Evolutionary conservation across 2,113 vertebrate species (phyloP).

Genomic region (Lanius ludovicianus): DNA sequence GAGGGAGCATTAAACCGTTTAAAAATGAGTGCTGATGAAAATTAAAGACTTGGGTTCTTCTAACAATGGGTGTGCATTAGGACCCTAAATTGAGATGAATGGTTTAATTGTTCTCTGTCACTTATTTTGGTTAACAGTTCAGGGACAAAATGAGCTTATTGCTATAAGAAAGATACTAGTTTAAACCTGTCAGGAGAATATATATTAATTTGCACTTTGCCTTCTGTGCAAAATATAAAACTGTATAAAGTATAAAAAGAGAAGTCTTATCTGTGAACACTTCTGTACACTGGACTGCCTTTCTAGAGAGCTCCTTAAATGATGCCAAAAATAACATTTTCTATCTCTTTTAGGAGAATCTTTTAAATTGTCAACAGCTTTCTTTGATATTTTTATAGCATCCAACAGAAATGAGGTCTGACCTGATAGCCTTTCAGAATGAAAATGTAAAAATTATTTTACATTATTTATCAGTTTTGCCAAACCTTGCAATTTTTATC

Average conservation of each 20-base stretch:
- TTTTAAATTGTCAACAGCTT: background rate
- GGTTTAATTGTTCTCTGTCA: conserved; percentile 37
- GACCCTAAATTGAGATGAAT: conserved; percentile 64
- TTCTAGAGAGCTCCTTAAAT: background rate
- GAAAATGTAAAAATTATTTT: background rate
- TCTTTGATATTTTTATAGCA: background rate
- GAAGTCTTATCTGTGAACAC: background rate
- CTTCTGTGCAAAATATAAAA: background rate
- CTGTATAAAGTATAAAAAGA: background rate
- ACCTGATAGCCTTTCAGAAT: background rate
- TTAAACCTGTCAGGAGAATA: background rate
- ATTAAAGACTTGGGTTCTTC: conserved; percentile 69
- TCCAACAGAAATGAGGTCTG: background rate
- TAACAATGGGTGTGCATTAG: conserved; percentile 72
- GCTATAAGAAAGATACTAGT: background rate
- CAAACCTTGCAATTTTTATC: background rate
- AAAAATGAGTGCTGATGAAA: conserved; percentile 79
- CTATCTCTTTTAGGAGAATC: background rate
- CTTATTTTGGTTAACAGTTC: conserved; percentile 38
- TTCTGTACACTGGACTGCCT: background rate
- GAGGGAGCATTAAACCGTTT: conserved; percentile 82
- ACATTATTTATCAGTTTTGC: background rate
- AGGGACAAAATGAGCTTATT: background rate
- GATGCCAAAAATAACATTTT: background rate
- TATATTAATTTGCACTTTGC: conserved; percentile 24